Percentiles rank a stretch among this genome's conserved stretches.
Conservation (phyloP, 2,888 invertebrate genomes). For the Philhelius pedissequus region DNA sequence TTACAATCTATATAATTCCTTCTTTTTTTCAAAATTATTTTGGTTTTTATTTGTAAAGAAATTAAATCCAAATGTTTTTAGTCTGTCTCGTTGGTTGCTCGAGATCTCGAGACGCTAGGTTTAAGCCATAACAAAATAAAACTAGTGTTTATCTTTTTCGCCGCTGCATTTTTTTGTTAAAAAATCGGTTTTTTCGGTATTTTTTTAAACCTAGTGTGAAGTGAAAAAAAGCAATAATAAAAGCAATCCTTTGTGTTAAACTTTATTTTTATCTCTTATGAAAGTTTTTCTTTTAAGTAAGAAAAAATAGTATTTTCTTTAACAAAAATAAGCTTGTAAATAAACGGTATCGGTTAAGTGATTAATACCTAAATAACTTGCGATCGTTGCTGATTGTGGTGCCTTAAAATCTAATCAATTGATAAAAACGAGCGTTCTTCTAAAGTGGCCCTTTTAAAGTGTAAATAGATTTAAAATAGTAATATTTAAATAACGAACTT, state of each 20-base stretch:
- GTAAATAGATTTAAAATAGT: not conserved
- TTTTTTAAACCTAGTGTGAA: slow-evolving; percentile 25
- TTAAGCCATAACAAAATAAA: slow-evolving; percentile 68
- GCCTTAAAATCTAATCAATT: not conserved
- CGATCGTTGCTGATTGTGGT: not conserved
- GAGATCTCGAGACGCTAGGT: slow-evolving; percentile 69
- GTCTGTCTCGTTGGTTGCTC: slow-evolving; percentile 48
- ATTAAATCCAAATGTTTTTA: not conserved
- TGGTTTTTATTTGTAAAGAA: slow-evolving; percentile 7
- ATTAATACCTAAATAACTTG: slow-evolving; percentile 17
- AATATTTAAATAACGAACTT: not conserved
- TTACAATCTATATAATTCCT: slow-evolving; percentile 41
- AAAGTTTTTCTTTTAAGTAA: slow-evolving; percentile 26
- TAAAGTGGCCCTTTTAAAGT: slow-evolving; percentile 17
- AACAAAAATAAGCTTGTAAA: slow-evolving; percentile 21
- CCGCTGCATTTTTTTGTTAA: slow-evolving; percentile 15
- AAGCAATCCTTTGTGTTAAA: slow-evolving; percentile 47
- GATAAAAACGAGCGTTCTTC: not conserved
- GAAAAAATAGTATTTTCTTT: not conserved
- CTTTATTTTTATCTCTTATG: not conserved
- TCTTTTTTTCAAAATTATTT: slow-evolving; percentile 40
- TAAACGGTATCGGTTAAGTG: slow-evolving; percentile 47
- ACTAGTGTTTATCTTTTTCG: slow-evolving; percentile 28
- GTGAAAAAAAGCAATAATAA: not conserved
- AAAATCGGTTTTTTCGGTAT: slow-evolving; percentile 49